phyloP scores from a whole-genome alignment of 1,140 invertebrate genomes.

The Drosophila pseudoobscura region DNA sequence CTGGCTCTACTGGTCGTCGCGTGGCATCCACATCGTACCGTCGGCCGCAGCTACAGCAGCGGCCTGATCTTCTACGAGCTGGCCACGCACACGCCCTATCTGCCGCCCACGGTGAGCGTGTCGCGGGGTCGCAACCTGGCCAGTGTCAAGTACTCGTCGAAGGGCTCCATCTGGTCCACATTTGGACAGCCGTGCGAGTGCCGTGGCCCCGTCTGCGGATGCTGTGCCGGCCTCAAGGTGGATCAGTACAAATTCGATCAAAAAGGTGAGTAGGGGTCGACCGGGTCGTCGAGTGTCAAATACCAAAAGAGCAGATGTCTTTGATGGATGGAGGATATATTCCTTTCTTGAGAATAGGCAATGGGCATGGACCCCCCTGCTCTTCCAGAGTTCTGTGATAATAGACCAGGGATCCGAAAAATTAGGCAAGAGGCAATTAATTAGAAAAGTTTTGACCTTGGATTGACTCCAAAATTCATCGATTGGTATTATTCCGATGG shows the following conservation, averaged over 20 bases:
- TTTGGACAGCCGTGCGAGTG: constrained; percentile 78
- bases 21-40: not conserved
- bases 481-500: too few species aligned
- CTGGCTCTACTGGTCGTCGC: constrained; percentile 14
- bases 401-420: too few species aligned
- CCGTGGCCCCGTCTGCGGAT: constrained; percentile 56
- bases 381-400: too few species aligned
- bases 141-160: constrained; percentile 70
- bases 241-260: constrained; percentile 76
- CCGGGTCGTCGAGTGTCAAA: not conserved
- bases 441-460: too few species aligned
- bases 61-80: constrained; percentile 76
- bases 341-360: too few species aligned
- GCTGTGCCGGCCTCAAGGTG: constrained; percentile 76
- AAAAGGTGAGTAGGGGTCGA: constrained; percentile 53
- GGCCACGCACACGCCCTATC: constrained; percentile 49
- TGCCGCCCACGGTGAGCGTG: constrained; percentile 77
- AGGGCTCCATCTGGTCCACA: constrained; percentile 78
- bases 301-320: not conserved
- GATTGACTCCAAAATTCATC: too few species aligned
- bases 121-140: constrained; percentile 70
- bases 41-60: constrained; percentile 71
- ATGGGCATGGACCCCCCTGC: too few species aligned
- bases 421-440: too few species aligned
- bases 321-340: too few species aligned